These are phyloP conservation scores for Dryoscopus gambensis DNA, from an alignment of 2,113 vertebrate species.

Conservation along the genomic window DNA sequence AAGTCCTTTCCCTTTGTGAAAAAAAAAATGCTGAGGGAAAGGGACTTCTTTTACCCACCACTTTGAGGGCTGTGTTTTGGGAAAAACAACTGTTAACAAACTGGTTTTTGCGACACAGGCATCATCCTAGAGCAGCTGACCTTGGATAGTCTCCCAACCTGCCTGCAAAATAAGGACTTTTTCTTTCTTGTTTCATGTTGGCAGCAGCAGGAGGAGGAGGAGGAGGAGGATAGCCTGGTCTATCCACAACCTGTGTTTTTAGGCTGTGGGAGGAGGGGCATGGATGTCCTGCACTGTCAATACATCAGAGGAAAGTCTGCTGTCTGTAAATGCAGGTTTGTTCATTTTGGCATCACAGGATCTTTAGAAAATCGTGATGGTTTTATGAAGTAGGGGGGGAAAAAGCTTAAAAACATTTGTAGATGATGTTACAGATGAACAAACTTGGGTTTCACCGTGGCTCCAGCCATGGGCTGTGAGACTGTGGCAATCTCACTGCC, in stretches of 20 bases:
- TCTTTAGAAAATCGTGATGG: not conserved
- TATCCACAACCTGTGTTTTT: not conserved
- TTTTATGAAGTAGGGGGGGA: accelerated
- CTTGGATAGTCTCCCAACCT: not conserved
- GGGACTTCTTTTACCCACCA: not conserved
- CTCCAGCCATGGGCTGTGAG: not conserved
- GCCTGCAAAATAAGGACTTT: not conserved
- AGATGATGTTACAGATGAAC: not conserved
- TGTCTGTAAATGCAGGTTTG: not conserved
- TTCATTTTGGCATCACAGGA: not conserved
- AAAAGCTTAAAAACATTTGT: not conserved
- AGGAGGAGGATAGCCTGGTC: not conserved
- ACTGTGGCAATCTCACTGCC: too few species aligned
- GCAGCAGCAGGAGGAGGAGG: not conserved
- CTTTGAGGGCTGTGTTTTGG: not conserved
- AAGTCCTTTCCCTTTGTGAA: not conserved
- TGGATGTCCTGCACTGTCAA: not conserved
- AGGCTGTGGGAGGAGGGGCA: not conserved
- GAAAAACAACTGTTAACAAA: not conserved
- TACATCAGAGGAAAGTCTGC: not conserved
- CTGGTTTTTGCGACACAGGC: not conserved
- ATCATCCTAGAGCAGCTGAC: not conserved
- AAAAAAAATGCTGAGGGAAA: not conserved
- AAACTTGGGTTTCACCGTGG: not conserved
- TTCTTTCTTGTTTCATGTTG: not conserved